Percentiles rank a stretch among this genome's conserved stretches.
phyloP scores from a whole-genome alignment of 1,140 invertebrate genomes.

The Drosophila baimaii region DNA sequence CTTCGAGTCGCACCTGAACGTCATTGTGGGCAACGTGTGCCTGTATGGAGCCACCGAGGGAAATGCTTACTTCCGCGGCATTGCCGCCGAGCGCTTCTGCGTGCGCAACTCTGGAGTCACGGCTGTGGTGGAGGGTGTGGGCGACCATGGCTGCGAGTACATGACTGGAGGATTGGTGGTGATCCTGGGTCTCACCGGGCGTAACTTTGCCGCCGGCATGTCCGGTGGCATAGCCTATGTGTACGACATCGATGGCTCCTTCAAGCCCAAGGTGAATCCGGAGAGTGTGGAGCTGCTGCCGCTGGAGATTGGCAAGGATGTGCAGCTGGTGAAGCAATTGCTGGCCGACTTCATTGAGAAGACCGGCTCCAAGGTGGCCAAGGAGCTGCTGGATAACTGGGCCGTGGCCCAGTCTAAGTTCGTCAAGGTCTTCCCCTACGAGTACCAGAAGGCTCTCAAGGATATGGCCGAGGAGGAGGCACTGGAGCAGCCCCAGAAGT shows the following conservation, averaged over 20 bases:
- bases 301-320: constrained; percentile 91
- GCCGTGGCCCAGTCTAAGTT: constrained; percentile 91
- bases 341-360: constrained; percentile 94
- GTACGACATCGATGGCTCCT: constrained; percentile 94
- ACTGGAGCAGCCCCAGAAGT: constrained; percentile 83
- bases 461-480: constrained; percentile 88
- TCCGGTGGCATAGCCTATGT: constrained; percentile 98
- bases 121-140: constrained; percentile 96
- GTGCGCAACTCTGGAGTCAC: constrained; percentile 98
- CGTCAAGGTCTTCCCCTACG: constrained; percentile 98
- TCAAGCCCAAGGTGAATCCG: constrained; percentile 93
- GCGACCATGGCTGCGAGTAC: constrained; percentile 99
- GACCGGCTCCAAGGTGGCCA: constrained; percentile 94
- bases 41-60: constrained; percentile 98
- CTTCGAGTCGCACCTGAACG: constrained; percentile 95
- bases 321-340: constrained; percentile 91
- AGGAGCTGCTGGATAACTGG: constrained; percentile 93
- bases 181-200: constrained; percentile 96
- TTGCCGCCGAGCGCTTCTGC: constrained; percentile 98
- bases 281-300: constrained; percentile 96
- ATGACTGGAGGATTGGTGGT: constrained; percentile 98
- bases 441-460: constrained; percentile 96
- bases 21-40: constrained; percentile 99
- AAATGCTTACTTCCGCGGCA: constrained; percentile 97
- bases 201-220: constrained; percentile 99